Percentiles rank a stretch among this genome's conserved stretches.
Conservation (phyloP, 2,888 invertebrate species). For the Andrena trimmerana region DNA sequence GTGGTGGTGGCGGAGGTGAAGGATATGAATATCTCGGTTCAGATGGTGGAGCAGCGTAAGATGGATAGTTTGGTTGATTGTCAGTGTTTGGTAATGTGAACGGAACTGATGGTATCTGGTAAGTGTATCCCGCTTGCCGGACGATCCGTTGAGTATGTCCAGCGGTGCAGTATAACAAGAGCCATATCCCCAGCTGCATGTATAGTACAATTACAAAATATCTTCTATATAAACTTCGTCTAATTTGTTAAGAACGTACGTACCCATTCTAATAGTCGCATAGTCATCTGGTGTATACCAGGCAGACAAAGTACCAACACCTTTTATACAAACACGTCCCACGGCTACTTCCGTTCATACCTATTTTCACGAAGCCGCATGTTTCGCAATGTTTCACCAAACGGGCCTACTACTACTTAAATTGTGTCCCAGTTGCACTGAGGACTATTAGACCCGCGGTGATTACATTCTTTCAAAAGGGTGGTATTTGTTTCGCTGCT, state of each 20-base stretch:
- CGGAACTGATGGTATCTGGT: constrained; percentile 73
- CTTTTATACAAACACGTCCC: constrained; percentile 73
- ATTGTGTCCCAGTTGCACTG: constrained; percentile 36
- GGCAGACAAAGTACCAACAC: constrained; percentile 49
- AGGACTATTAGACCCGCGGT: constrained; percentile 22
- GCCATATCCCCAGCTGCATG: constrained; percentile 66
- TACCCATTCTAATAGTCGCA: constrained; percentile 79
- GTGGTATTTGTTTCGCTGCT: constrained; percentile 35
- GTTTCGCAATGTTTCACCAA: constrained; percentile 67
- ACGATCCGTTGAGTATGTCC: constrained; percentile 57
- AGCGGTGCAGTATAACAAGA: constrained; percentile 59
- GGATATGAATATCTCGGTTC: constrained; percentile 27
- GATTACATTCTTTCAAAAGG: constrained; percentile 41
- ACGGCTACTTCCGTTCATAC: constrained; percentile 28
- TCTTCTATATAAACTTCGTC: neutral
- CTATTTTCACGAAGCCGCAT: constrained; percentile 67
- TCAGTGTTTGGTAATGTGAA: constrained; percentile 68
- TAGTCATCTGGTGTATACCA: constrained; percentile 73
- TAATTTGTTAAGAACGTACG: constrained; percentile 47
- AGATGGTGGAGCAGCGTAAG: constrained; percentile 24
- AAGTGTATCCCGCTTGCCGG: constrained; percentile 79
- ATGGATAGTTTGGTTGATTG: constrained; percentile 36
- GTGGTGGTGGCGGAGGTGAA: constrained; percentile 35
- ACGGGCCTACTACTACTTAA: constrained; percentile 35
- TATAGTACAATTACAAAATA: neutral